Evolutionary conservation across 2,113 vertebrate species (phyloP).

Genomic region (Morphnarchus princeps): DNA sequence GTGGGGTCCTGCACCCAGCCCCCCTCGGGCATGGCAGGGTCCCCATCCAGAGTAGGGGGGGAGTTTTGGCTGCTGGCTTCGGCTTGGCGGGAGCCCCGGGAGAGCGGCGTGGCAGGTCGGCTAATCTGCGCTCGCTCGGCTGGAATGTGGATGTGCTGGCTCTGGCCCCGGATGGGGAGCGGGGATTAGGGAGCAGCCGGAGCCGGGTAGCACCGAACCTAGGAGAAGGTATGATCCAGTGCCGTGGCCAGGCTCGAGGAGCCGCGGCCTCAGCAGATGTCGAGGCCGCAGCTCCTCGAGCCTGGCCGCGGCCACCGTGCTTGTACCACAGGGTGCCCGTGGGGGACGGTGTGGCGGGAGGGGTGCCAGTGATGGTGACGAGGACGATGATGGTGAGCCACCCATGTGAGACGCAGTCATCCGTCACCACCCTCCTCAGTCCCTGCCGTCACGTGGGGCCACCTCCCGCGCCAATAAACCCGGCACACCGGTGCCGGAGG

Average conservation of each 20-base stretch:
- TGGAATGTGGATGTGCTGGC: constrained; percentile 59
- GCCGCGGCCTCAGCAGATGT: accelerated
- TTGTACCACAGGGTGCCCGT: neutral
- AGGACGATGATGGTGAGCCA: neutral
- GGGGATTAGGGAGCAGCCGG: neutral
- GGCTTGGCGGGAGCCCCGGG: neutral
- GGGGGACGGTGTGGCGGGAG: neutral
- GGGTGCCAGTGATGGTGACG: neutral
- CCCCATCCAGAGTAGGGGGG: neutral
- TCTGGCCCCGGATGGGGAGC: neutral
- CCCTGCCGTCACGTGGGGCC: neutral
- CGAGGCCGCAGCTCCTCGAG: accelerated
- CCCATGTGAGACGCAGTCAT: constrained; percentile 41
- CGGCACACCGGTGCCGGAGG: neutral
- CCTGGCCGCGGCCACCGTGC: neutral
- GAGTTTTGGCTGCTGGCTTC: neutral
- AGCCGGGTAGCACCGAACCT: neutral
- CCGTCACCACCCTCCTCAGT: constrained; percentile 8
- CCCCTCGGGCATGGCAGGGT: neutral
- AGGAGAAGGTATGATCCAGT: neutral
- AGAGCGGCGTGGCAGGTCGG: neutral
- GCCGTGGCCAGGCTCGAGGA: neutral
- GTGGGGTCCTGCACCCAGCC: neutral
- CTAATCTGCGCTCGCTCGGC: neutral
- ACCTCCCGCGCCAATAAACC: constrained; percentile 13